Percentiles rank a stretch among this genome's conserved stretches.
These are phyloP conservation scores for Hetaerina americana DNA, from an alignment of 1,140 invertebrate species.

Conservation along the genomic window DNA sequence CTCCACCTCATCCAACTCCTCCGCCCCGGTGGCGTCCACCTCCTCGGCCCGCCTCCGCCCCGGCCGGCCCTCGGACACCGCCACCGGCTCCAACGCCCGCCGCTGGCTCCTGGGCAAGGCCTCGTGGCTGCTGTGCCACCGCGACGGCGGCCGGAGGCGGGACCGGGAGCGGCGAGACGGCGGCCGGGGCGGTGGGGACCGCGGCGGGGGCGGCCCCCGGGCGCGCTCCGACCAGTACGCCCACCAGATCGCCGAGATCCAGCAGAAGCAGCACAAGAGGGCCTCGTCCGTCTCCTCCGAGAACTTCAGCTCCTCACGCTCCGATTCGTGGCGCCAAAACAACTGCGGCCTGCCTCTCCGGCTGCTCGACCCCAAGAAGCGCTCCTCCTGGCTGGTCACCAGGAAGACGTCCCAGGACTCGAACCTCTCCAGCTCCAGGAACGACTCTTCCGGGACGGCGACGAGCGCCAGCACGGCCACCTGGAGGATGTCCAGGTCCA, in stretches of 20 bases:
- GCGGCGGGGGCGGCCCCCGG: conserved; percentile 24
- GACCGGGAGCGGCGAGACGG: conserved; percentile 15
- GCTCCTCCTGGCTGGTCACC: conserved; percentile 75
- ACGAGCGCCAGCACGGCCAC: conserved; percentile 75
- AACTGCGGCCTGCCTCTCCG: conserved; percentile 60
- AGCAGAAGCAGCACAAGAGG: conserved; percentile 57
- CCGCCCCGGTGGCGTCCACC: background rate
- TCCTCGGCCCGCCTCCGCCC: conserved; percentile 21
- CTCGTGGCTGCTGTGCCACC: conserved; percentile 28
- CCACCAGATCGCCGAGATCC: conserved; percentile 66
- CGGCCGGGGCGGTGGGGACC: conserved; percentile 21
- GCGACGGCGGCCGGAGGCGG: conserved; percentile 12
- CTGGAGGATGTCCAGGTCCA: conserved; percentile 67
- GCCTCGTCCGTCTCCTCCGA: conserved; percentile 74
- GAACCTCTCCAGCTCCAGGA: conserved; percentile 36
- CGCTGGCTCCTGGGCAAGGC: conserved; percentile 35
- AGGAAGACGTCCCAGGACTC: conserved; percentile 58
- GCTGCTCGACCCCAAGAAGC: conserved; percentile 55
- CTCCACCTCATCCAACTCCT: background rate
- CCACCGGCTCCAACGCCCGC: background rate
- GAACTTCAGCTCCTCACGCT: conserved; percentile 72
- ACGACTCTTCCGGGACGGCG: conserved; percentile 74
- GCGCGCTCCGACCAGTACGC: conserved; percentile 53
- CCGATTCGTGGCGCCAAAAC: conserved; percentile 68
- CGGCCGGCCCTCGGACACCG: conserved; percentile 19